A percentile compares a stretch with the other conserved stretches of the same genome.
phyloP scores from a whole-genome alignment of 2,888 invertebrate genomes.

The Cephus nigrinus region DNA sequence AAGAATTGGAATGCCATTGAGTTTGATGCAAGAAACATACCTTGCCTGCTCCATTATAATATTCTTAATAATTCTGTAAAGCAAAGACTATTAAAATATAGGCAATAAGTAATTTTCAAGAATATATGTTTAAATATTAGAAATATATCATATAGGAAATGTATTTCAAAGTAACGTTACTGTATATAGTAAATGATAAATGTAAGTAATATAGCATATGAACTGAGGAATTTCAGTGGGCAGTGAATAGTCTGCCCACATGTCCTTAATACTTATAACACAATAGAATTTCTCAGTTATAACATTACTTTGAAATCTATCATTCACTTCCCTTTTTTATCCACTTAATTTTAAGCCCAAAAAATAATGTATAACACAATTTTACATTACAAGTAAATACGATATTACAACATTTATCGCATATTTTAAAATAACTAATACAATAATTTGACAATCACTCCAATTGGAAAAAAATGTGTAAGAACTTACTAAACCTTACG shows the following conservation, averaged over 20 bases:
- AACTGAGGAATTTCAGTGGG: neutral
- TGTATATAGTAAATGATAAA: neutral
- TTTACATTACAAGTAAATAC: neutral
- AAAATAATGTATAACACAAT: neutral
- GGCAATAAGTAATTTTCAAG: neutral
- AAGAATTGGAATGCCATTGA: conserved; percentile 79
- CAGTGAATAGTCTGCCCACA: neutral
- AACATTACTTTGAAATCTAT: neutral
- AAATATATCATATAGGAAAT: neutral
- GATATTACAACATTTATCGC: neutral
- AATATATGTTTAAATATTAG: neutral
- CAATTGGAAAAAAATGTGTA: neutral
- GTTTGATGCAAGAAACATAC: conserved; percentile 78
- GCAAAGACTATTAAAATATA: neutral
- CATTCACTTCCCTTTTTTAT: neutral
- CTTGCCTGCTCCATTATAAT: conserved; percentile 33
- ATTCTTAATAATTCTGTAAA: neutral
- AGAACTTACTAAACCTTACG: neutral
- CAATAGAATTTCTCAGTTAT: neutral
- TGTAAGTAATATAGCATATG: neutral
- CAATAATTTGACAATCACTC: neutral
- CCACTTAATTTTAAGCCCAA: neutral
- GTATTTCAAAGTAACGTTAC: neutral
- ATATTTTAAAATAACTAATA: neutral
- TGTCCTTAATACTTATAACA: neutral